Evolutionary conservation across 2,888 invertebrate species (phyloP), one percentile per base, ranked within the genome.

Genomic region (Phortica magna): DNA sequence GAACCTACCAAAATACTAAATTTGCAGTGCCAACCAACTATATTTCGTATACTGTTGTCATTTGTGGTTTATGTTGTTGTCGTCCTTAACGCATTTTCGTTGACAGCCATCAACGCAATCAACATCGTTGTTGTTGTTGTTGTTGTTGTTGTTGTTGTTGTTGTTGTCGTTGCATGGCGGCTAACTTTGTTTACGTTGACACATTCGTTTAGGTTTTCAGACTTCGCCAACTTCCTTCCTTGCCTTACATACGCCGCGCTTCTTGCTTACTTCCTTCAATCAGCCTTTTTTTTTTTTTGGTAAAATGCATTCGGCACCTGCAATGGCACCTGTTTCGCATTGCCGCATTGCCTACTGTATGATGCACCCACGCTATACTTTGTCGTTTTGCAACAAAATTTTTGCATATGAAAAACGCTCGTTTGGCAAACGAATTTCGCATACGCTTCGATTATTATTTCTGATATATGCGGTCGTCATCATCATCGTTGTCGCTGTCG

Each of bases 81-180:
- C n/a, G 70, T 71, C 39, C 83, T 83, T 83, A 83, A 83, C 83
- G 82, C 83, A 82, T 82, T 77, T 79, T 77, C 78, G 77, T 75
- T 77, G 83, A 78, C 82, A 81, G 81, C 75, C 83, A 79, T 78
- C 83, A 79, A 71, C 76, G 78, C 79, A 67, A 77, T 41, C 65
- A 65, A 14, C 19, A 65, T 65, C 19, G 12, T 65, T 7, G 39
- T 65, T 3, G 41, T 65, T 31, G 39, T 65, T 65, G 57, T 14
- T 14, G 7, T 57, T 14, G 5, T n/a, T 57, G 57, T 17, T 5
- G 57, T 57, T 14, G 5, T 57, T 57, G 17, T 57, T 17, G 57
- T 57, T 17, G 57, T 59, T 17, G 59, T 59, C 7, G 65, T 65
- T 65, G 65, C 10, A 39, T 10, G 57, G 39, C 53, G 65, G 55